phyloP scores from a whole-genome alignment of 2,113 vertebrate genomes.

The Engraulis encrasicolus region DNA sequence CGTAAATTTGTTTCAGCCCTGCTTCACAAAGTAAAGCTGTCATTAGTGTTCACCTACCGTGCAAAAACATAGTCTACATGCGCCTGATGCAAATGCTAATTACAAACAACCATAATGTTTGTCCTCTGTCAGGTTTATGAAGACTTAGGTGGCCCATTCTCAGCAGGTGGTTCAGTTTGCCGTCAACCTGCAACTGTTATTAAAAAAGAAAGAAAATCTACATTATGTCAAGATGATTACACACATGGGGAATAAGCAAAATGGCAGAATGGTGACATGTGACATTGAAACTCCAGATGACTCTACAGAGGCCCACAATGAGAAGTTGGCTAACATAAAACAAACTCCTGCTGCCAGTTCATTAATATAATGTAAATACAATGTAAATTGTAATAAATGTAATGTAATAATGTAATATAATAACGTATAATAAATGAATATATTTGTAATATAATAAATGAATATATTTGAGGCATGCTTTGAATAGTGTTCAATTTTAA shows the following conservation, averaged over 20 bases:
- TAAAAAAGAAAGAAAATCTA: not conserved
- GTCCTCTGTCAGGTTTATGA: not conserved
- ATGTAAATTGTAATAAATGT: no score
- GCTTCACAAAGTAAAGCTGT: conserved; percentile 66
- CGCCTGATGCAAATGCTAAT: conserved; percentile 45
- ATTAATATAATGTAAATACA: no score
- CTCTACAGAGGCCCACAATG: no score
- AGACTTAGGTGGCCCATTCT: not conserved
- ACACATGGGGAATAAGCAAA: not conserved
- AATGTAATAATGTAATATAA: no score
- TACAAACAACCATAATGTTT: conserved; percentile 38
- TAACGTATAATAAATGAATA: no score
- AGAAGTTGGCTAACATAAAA: no score
- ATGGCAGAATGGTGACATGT: not conserved
- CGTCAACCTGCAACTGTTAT: not conserved
- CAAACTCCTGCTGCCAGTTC: no score
- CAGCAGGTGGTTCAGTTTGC: not conserved
- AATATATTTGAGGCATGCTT: no score
- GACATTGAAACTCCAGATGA: no score
- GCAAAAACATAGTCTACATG: conserved; percentile 51
- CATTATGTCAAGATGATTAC: not conserved
- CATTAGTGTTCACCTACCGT: conserved; percentile 70
- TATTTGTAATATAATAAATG: no score
- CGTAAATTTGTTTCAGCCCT: conserved; percentile 69
- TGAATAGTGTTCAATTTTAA: no score